These are phyloP conservation scores for Myrmecophaga tridactyla DNA, from an alignment of 2,113 vertebrate species.

Conservation along the genomic window DNA sequence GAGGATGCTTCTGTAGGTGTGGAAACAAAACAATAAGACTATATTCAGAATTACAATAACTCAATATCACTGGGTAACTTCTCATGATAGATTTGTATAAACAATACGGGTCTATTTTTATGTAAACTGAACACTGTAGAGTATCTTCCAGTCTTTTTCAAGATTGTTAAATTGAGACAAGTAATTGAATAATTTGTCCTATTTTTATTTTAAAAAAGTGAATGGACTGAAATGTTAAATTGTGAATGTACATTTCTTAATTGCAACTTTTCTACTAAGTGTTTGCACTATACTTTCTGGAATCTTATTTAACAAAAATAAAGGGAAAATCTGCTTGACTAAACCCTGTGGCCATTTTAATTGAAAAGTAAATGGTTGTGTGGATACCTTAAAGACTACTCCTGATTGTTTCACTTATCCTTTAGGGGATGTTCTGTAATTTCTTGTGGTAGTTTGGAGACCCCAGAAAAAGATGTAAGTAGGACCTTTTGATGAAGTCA, in stretches of 20 bases:
- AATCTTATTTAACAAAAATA: slow-evolving; percentile 83
- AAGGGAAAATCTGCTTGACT: slow-evolving; percentile 84
- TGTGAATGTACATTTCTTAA: slow-evolving; percentile 93
- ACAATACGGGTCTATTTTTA: slow-evolving; percentile 93
- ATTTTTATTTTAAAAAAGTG: slow-evolving; percentile 90
- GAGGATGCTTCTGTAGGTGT: slow-evolving; percentile 57
- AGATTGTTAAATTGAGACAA: slow-evolving; percentile 83
- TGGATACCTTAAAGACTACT: not conserved
- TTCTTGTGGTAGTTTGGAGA: not conserved
- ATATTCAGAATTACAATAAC: slow-evolving; percentile 69
- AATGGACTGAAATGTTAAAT: slow-evolving; percentile 91
- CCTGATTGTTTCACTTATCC: not conserved
- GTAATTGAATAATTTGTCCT: slow-evolving; percentile 89
- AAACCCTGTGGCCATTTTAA: slow-evolving; percentile 50
- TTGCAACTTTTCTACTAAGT: slow-evolving; percentile 94
- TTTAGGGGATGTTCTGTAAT: not conserved
- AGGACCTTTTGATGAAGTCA: no score
- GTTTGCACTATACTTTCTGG: slow-evolving; percentile 94
- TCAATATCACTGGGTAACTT: slow-evolving; percentile 82
- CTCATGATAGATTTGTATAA: slow-evolving; percentile 87
- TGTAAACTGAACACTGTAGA: slow-evolving; percentile 88
- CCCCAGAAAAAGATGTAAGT: no score
- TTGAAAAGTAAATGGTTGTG: not conserved
- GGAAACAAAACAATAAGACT: slow-evolving; percentile 29
- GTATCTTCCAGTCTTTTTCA: slow-evolving; percentile 88